These are phyloP conservation scores for Heliconius nattereri DNA, from an alignment of 1,140 invertebrate genomes.

Conservation along the genomic window DNA sequence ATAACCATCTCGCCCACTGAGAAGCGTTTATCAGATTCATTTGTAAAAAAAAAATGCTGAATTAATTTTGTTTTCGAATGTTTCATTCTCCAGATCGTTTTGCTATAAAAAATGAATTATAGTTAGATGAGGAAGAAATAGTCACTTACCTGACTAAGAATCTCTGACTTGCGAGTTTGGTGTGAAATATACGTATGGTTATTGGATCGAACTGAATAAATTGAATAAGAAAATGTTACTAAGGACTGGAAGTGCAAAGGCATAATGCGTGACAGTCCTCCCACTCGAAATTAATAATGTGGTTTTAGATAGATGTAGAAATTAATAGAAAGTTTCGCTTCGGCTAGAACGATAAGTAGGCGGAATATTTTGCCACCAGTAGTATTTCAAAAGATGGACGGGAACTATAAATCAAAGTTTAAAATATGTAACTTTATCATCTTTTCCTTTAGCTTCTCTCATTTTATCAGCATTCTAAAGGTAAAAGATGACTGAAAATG, in stretches of 20 bases:
- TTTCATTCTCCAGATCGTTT: slow-evolving; percentile 36
- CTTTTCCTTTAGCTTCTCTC: too few species aligned
- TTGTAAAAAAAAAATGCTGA: slow-evolving; percentile 30
- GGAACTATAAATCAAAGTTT: too few species aligned
- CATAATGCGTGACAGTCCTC: too few species aligned
- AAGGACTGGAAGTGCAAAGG: accelerated
- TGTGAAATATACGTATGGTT: slow-evolving; percentile 34
- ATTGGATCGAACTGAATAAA: neutral
- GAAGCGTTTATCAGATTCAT: slow-evolving; percentile 36
- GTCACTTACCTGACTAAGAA: slow-evolving; percentile 48
- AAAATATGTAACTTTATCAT: too few species aligned
- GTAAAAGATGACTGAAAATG: neutral
- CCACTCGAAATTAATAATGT: neutral
- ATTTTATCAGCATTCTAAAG: too few species aligned
- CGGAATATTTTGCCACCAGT: too few species aligned
- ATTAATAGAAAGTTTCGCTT: too few species aligned
- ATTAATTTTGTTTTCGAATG: slow-evolving; percentile 38
- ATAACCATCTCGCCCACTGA: slow-evolving; percentile 24
- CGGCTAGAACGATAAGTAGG: too few species aligned
- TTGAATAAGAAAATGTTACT: too few species aligned
- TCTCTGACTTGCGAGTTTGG: slow-evolving; percentile 47
- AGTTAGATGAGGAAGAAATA: slow-evolving; percentile 44
- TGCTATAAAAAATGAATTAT: slow-evolving; percentile 50
- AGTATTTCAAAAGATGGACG: too few species aligned
- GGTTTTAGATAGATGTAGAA: too few species aligned